phyloP scores from a whole-genome alignment of 1,140 invertebrate species.

The Drosophila tsacasi region DNA sequence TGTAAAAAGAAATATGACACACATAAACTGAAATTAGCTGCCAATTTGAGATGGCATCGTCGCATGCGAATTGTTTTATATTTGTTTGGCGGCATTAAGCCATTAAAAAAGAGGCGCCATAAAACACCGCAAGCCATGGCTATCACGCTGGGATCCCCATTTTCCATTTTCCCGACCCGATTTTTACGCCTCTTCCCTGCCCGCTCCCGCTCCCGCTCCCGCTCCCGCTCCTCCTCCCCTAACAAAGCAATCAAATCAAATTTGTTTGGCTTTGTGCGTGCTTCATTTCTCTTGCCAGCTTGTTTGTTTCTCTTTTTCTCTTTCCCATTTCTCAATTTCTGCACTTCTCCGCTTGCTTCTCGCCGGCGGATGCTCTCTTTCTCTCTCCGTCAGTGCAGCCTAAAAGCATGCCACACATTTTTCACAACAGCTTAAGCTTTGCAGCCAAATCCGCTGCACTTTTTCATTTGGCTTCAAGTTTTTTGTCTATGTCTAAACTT shows the following conservation, averaged over 20 bases:
- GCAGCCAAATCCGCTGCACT: conserved; percentile 77
- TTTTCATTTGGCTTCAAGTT: conserved; percentile 80
- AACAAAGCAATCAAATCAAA: conserved; percentile 74
- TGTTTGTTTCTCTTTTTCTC: conserved; percentile 29
- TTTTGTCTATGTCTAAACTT: conserved; percentile 81
- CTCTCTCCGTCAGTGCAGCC: conserved; percentile 52
- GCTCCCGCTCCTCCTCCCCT: background rate
- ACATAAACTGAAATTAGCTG: conserved; percentile 80
- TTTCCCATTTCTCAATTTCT: conserved; percentile 16
- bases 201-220: background rate
- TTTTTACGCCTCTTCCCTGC: conserved; percentile 1
- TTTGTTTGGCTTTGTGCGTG: conserved; percentile 66
- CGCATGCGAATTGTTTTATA: conserved; percentile 80
- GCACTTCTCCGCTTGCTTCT: background rate
- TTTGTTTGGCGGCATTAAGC: conserved; percentile 77
- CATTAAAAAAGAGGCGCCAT: conserved; percentile 70
- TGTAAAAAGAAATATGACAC: conserved; percentile 69
- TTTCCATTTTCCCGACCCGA: conserved; percentile 8
- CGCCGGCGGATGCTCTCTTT: background rate
- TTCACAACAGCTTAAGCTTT: conserved; percentile 76
- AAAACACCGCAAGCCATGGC: conserved; percentile 58
- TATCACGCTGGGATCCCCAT: conserved; percentile 42
- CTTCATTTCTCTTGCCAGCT: conserved; percentile 37
- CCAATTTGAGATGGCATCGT: conserved; percentile 73
- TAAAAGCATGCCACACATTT: conserved; percentile 80